A percentile compares a stretch with the other conserved stretches of the same genome.
Evolutionary conservation across 2,113 vertebrate genomes (phyloP).

Genomic region (Gulo gulo): DNA sequence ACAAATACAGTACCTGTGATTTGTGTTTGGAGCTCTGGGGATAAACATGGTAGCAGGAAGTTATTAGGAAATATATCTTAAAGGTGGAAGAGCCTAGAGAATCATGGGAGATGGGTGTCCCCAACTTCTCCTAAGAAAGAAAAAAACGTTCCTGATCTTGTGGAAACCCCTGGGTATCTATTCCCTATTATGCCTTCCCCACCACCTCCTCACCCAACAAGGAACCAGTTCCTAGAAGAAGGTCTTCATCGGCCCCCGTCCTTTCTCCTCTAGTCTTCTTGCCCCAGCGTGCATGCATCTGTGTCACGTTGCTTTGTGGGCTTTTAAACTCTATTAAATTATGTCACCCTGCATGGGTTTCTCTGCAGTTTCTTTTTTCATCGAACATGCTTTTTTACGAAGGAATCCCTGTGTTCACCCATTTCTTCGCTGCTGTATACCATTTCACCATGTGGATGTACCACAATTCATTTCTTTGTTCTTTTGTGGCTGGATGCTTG

Average conservation of each 20-base stretch:
- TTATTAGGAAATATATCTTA: not conserved
- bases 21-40: not conserved
- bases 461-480: not conserved
- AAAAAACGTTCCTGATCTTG: not conserved
- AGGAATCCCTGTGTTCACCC: not conserved
- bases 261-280: not conserved
- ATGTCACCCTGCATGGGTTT: not conserved
- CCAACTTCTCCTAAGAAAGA: not conserved
- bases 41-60: not conserved
- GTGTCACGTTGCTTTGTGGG: not conserved
- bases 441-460: not conserved
- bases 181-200: not conserved
- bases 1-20: not conserved
- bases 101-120: not conserved
- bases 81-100: not conserved
- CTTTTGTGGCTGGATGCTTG: not conserved
- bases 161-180: not conserved
- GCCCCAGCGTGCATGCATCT: rapidly evolving
- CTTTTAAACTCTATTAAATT: not conserved
- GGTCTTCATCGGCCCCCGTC: not conserved
- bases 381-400: not conserved
- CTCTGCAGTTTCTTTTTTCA: not conserved
- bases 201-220: not conserved
- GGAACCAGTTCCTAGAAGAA: not conserved
- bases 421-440: not conserved